These are phyloP conservation scores for Cygnus buccinator DNA, from an alignment of 2,113 vertebrate genomes.

Conservation along the genomic window DNA sequence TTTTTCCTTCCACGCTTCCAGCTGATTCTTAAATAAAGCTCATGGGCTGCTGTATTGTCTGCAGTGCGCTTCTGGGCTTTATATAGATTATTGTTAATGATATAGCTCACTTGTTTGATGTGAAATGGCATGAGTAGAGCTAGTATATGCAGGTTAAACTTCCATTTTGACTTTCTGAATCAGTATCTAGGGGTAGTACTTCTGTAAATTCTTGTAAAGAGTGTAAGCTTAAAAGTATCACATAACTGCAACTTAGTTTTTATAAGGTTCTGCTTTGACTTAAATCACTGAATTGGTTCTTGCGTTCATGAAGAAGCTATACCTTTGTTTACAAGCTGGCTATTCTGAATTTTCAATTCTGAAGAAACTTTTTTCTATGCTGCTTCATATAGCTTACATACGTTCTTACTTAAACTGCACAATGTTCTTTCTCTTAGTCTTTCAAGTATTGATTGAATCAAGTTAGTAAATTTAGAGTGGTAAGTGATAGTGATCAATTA, in stretches of 20 bases:
- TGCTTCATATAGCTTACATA: background rate
- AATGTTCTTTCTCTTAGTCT: background rate
- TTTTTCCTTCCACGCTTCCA: background rate
- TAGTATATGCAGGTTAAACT: background rate
- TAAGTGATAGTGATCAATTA: background rate
- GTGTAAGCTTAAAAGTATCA: background rate
- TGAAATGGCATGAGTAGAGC: background rate
- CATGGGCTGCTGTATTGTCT: background rate
- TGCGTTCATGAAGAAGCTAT: background rate
- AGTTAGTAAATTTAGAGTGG: background rate
- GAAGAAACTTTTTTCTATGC: background rate
- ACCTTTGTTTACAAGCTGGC: background rate
- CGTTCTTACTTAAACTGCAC: background rate
- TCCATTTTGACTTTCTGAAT: background rate
- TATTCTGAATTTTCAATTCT: background rate
- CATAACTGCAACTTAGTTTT: background rate
- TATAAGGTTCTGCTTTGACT: background rate
- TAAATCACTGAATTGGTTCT: background rate
- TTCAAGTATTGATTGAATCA: background rate
- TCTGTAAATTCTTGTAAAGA: background rate
- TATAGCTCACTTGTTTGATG: background rate
- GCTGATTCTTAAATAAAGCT: background rate
- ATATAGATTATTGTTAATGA: background rate
- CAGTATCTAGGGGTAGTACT: background rate
- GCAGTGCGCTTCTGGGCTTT: background rate